Evolutionary conservation across 2,797 vertebrate species (phyloP).

Genomic region (Fringilla coelebs): DNA sequence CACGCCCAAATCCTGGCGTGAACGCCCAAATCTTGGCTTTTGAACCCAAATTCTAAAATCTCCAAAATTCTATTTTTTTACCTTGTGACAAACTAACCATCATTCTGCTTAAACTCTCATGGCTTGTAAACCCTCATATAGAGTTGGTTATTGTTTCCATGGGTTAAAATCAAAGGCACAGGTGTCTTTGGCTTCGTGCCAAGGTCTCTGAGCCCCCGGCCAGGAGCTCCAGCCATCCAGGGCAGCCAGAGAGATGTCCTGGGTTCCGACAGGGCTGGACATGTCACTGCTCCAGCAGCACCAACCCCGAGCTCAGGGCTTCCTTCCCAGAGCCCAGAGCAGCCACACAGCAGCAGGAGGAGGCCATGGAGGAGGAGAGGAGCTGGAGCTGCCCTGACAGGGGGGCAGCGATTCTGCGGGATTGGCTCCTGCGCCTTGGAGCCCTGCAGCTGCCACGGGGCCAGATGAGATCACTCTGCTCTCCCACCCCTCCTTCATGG

Average conservation of each 20-base stretch:
- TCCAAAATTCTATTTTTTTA: too few species aligned
- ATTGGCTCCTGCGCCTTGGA: background rate
- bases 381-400: background rate
- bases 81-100: too few species aligned
- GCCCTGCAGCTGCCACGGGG: background rate
- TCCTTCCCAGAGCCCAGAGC: background rate
- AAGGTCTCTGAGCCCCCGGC: too few species aligned
- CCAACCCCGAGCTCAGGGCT: background rate
- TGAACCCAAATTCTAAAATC: too few species aligned
- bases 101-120: too few species aligned
- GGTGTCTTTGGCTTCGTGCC: too few species aligned
- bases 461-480: background rate
- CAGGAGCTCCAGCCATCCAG: too few species aligned
- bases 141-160: too few species aligned
- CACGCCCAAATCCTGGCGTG: fast-evolving
- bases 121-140: too few species aligned
- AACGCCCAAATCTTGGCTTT: too few species aligned
- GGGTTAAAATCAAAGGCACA: too few species aligned
- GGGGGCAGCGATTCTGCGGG: background rate
- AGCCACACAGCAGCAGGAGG: background rate
- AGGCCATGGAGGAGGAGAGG: background rate
- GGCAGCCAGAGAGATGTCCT: too few species aligned
- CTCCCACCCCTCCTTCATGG: background rate
- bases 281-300: background rate
- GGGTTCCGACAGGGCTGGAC: background rate